Evolutionary conservation across 2,888 invertebrate species (phyloP), one percentile per base, ranked within the genome.

Genomic region (Brachyopa scutellaris): DNA sequence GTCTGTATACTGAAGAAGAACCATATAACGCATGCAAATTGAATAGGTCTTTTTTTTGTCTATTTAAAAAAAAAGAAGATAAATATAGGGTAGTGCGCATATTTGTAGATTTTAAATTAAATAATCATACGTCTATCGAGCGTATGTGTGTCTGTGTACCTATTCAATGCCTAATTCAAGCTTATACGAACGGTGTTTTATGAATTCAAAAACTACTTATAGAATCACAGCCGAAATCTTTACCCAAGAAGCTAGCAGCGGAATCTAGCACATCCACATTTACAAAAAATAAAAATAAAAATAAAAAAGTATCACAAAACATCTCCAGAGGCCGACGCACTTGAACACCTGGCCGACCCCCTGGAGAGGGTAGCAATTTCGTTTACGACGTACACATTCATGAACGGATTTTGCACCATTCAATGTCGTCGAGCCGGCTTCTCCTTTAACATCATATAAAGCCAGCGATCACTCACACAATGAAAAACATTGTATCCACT

Each of bases 341-440:
- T 85, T 85, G 85, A 85, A 85, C 85, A 85, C 85, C 85, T 85
- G 85, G 85, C 55, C 84, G 84, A 84, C 80, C 84, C 84, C 84
- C 85, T 85, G 69, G 69, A 84, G 84, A 80, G 80, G 62, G 69
- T 66, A 78, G 49, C 72, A 67, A 73, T 78, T 83, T 83, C 67
- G 61, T 77, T 82, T 82, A 82, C 82, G 77, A 77, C 82, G 72
- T 77, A 77, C 64, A 77, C 66, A 77, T 82, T 72, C 72, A 57
- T 66, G 66, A 64, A 66, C 70, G 70, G 59, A 70, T 64, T 72
- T 77, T 77, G 61, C 66, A 72, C 70, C 77, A 77, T 77, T 82
- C 82, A 82, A 82, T 77, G 82, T 72, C 82, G 82, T 77, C 77
- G 66, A 82, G 77, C 70, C 77, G 70, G 76, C 72, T 77, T 72